These are phyloP conservation scores for Stramonita haemastoma DNA, from an alignment of 2,888 invertebrate genomes.

Conservation along the genomic window DNA sequence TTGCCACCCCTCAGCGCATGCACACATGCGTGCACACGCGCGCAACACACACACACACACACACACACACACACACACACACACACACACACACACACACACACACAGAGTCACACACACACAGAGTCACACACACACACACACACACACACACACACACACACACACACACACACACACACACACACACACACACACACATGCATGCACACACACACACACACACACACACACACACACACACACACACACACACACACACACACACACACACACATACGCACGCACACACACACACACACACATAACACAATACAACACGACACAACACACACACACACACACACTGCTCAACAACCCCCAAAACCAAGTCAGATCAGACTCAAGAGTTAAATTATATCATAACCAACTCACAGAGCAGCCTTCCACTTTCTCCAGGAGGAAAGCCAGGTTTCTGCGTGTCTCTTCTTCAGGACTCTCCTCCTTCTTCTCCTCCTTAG, in stretches of 20 bases:
- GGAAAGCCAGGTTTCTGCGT: constrained; percentile 73
- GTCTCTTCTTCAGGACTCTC: constrained; percentile 72
- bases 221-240: constrained; percentile 3
- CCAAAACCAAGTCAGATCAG: not conserved
- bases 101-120: not conserved
- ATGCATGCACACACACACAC: not conserved
- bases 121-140: not conserved
- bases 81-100: not conserved
- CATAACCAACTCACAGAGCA: constrained; percentile 83
- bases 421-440: constrained; percentile 92
- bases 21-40: not conserved
- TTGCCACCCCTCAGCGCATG: not conserved
- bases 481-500: constrained; percentile 59
- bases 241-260: not conserved
- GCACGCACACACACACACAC: constrained; percentile 10
- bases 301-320: not conserved
- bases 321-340: not conserved
- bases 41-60: not conserved
- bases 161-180: not conserved
- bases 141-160: not conserved
- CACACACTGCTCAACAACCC: not conserved
- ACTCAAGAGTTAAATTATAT: not conserved
- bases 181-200: not conserved
- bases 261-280: not conserved
- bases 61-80: not conserved